Evolutionary conservation across 2,888 invertebrate genomes (phyloP), one percentile per base, ranked within the genome.

Genomic region (Drosophila pseudotakahashii): DNA sequence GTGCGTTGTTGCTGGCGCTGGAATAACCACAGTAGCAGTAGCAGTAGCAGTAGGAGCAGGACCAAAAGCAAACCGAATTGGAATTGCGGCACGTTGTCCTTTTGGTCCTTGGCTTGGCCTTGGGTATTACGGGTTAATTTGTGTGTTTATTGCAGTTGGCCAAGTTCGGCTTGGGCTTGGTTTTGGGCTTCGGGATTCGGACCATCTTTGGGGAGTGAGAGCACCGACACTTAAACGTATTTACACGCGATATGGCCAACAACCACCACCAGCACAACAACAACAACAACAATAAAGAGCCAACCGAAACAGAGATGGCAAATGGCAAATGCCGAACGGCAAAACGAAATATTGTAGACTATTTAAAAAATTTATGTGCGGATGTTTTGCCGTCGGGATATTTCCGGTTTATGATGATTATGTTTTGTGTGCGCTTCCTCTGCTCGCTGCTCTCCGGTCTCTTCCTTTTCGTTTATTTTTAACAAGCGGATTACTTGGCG

Each of bases 371-470:
- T 88, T 88, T 88, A 88, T 88, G 82, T 81, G 80, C 85, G 87
- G 88, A 84, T 85, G 85, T 84, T 88, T 88, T 81, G 87, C 88
- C 86, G 85, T 87, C 82, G 88, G 87, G 81, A 84, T 85, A 88
- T 87, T 88, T 88, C 88, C 88, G 88, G 88, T 88, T 88, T 88
- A 88, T 88, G 88, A 88, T 88, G 88, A 88, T 88, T 88, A 88
- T 88, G 85, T 85, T 83, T 85, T 83, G 72, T 78, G 67, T 34
- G 53, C 50, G 52, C 58, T 32, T 37, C 47, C 19, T 13, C 2
- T 34, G 14, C 23, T 39, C 41, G 10, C 41, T 34, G 14, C 23
- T 39, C 41, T 4, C 41, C 16, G 16, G 4, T 41, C n/a, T 30
- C 23, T 7, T 13, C n/a, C 67, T 71, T 57, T 85, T 79, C 79